Evolutionary conservation across 1,140 invertebrate genomes (phyloP), one percentile per base, ranked within the genome.

Genomic region (Euwallacea similis): DNA sequence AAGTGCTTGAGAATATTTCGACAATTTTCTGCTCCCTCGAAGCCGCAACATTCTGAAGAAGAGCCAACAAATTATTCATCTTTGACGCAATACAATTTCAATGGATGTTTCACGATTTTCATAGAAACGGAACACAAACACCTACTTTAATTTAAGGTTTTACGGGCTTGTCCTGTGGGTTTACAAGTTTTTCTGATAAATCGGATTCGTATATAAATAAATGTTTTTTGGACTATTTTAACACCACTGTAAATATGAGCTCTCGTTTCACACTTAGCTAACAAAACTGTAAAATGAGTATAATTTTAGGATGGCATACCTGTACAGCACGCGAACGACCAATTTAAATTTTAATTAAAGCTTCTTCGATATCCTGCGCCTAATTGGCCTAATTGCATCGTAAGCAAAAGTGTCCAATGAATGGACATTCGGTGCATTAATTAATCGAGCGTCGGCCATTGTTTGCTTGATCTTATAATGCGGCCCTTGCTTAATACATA

Each of bases 331-430:
- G 42, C 60, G 60, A 62, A 21, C 54, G 15, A 42, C 60, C 13
- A 62, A 62, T 46, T 62, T 62, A 33, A 62, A 11, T 46, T 62
- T 62, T 62, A 62, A 62, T 62, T 62, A 62, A 44, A 16, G 44
- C 42, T 13, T 10, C 60, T 43, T 41, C 59, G 59, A 33, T 60
- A 60, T 60, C 43, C 42, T 47, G n/a, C 13, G 6, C 6, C 46
- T 62, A 62, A 62, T 44, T 62, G 60, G 42, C 9, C 46, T 62
- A 50, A 50, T 50, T 50, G 6, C 9, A 50, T 50, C 0, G 46
- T 13, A 50, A 50, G 6, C 46, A 50, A 50, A 10, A 13, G 46
- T 50, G 21, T 33, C 21, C 21, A 33, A 33, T 33, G 21, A 33
- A 33, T 4, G 21, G 4, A 33, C 21, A 4, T 33, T 33, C 21